Conservation (phyloP, 1,140 invertebrate genomes). For the Cotesia vestalis region DNA sequence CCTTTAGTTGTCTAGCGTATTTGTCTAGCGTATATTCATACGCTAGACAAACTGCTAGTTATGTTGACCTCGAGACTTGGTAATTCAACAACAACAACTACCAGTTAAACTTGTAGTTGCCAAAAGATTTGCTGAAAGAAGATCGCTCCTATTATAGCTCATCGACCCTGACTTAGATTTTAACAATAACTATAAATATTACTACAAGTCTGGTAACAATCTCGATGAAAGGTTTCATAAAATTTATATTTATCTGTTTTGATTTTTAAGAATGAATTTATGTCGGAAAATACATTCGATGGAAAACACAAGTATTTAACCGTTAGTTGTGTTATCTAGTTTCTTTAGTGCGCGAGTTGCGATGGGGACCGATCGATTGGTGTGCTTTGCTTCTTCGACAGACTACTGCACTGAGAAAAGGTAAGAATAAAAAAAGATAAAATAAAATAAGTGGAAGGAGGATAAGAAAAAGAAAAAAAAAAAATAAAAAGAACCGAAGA, state of each 20-base stretch:
- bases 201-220: too few species aligned
- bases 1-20: too few species aligned
- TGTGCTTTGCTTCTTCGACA: slow-evolving; percentile 28
- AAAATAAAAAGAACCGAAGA: slow-evolving; percentile 14
- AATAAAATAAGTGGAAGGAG: slow-evolving; percentile 12
- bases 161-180: slow-evolving; percentile 57
- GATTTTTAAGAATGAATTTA: slow-evolving; percentile 31
- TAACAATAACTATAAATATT: slow-evolving; percentile 46
- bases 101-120: slow-evolving; percentile 9
- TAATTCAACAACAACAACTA: neutral
- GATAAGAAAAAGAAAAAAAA: slow-evolving; percentile 19
- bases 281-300: neutral
- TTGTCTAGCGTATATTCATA: slow-evolving; percentile 3
- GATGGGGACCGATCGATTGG: neutral
- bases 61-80: slow-evolving; percentile 11
- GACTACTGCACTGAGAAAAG: slow-evolving; percentile 23
- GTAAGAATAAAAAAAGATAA: neutral
- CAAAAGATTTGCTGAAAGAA: slow-evolving; percentile 29
- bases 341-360: slow-evolving; percentile 5
- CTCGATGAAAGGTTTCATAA: too few species aligned
- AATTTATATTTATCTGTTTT: slow-evolving; percentile 37
- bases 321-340: neutral
- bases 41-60: neutral
- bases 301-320: neutral
- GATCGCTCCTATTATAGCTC: slow-evolving; percentile 37